phyloP scores from a whole-genome alignment of 1,140 invertebrate genomes.

The Leptopilina boulardi region DNA sequence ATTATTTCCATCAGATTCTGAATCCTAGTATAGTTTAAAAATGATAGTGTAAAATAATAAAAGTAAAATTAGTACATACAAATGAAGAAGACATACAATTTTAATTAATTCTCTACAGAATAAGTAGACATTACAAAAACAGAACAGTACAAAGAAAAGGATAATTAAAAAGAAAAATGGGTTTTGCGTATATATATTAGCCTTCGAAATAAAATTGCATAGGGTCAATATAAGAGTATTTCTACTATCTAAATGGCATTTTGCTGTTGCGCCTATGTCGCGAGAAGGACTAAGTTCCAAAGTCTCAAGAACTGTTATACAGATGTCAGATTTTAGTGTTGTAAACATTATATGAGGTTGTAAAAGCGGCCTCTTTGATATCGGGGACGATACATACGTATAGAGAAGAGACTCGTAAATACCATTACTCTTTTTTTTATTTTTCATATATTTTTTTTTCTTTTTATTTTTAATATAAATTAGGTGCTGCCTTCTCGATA shows the following conservation, averaged over 20 bases:
- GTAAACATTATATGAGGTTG: slow-evolving; percentile 73
- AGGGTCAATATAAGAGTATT: slow-evolving; percentile 21
- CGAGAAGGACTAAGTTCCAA: slow-evolving; percentile 36
- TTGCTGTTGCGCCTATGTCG: background rate
- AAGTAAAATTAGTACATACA: no score
- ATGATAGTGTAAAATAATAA: no score
- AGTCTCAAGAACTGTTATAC: slow-evolving; percentile 59
- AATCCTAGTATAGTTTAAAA: no score
- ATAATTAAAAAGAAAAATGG: background rate
- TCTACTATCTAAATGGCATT: slow-evolving; percentile 24
- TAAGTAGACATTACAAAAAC: no score
- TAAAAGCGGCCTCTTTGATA: slow-evolving; percentile 74
- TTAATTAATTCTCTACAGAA: background rate
- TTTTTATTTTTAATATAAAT: slow-evolving; percentile 36
- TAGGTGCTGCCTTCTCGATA: slow-evolving; percentile 42
- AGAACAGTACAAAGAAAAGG: no score
- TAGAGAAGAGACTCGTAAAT: slow-evolving; percentile 67
- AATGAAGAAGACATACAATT: background rate
- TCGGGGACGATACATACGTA: slow-evolving; percentile 63
- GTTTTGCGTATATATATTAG: background rate
- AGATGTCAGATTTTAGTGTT: slow-evolving; percentile 70
- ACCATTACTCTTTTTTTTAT: slow-evolving; percentile 56
- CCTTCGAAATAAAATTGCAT: background rate
- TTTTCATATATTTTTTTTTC: slow-evolving; percentile 2
- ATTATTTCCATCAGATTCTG: no score